Conservation (phyloP, 2,888 invertebrate species). For the Microchrysa polita region DNA sequence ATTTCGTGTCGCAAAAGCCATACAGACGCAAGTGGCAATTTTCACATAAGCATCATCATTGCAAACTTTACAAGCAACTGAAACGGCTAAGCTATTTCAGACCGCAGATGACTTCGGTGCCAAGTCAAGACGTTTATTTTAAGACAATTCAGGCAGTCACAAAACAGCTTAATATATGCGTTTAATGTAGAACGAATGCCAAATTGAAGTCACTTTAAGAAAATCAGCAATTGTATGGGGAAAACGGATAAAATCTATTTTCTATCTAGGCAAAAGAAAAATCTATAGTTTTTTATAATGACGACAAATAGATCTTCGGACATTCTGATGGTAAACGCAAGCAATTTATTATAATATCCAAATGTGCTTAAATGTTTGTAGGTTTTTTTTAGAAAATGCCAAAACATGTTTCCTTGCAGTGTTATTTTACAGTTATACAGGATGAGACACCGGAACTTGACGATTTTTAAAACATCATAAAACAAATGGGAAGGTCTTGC, state of each 20-base stretch:
- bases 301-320: no score
- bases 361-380: no score
- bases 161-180: conserved; percentile 5
- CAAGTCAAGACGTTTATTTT: conserved; percentile 23
- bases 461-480: no score
- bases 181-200: conserved; percentile 27
- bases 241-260: conserved; percentile 14
- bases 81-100: background rate
- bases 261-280: background rate
- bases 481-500: no score
- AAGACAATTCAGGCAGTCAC: conserved; percentile 21
- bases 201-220: conserved; percentile 15
- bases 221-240: conserved; percentile 4
- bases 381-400: no score
- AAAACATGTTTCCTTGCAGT: no score
- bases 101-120: conserved; percentile 21
- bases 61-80: conserved; percentile 7
- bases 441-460: no score
- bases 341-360: no score
- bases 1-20: background rate
- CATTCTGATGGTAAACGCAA: no score
- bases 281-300: no score
- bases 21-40: background rate
- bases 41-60: conserved; percentile 16
- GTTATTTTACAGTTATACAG: no score